Base-by-base conservation (phyloP, 2,797 vertebrate species). In the Crax fasciolata region DNA sequence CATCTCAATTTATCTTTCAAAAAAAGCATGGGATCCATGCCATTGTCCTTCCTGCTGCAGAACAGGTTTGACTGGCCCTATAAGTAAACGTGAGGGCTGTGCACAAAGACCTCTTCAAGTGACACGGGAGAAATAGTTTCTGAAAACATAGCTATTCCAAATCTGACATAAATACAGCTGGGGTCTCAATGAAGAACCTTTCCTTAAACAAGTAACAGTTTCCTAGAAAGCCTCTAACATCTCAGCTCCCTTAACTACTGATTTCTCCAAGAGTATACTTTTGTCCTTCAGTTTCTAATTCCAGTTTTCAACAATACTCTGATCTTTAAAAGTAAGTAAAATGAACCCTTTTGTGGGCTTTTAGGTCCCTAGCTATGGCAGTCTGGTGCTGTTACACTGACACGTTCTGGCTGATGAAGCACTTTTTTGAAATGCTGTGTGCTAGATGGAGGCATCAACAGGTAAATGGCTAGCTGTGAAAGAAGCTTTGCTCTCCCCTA, bases 381-480 rank as follows among this genome's bases (percentile, higher is more conserved):
- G 1, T 3, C 16, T 5, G 10, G 20, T 10, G 1, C 2, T 21
- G 32, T 20, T 55, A 9, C 49, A 7, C 0, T 20, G 32, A 21
- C 25, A 23, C 5, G 0, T 51, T 46, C 38, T 41, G 58, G 44
- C 1, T 20, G 57, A 44, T n/a, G 59, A 32, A 41, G 73, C 46
- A 21, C 39, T 23, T 49, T 70, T 5, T 21, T 49, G 68, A 46
- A 65, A 19, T 3, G 62, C 70, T 27, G 30, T 1, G 2, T 4
- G 17, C 17, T 10, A 7, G 4, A 66, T 32, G 55, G 21, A 2
- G 25, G 52, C 57, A n/a, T 6, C 76, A 57, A 63, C 72, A 85
- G 72, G 15, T 59, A 2, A 2, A 8, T 3, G 32, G 6, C 23
- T 6, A 4, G 16, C 23, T 46, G 25, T 2, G 38, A 10, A 41